Conservation (phyloP, 1,140 invertebrate genomes). For the Sitobion miscanthi region DNA sequence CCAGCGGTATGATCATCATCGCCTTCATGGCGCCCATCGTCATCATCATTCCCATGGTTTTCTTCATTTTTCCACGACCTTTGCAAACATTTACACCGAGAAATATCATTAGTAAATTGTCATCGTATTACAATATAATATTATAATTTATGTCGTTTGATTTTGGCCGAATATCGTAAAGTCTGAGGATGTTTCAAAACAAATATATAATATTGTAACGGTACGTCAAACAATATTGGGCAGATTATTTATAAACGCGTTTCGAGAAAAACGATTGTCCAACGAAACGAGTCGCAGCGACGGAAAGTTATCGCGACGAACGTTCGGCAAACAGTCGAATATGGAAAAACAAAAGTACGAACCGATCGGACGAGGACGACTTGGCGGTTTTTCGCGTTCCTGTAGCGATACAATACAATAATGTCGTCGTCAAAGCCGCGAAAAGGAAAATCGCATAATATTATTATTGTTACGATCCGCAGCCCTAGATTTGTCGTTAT, state of each 20-base stretch:
- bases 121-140: background rate
- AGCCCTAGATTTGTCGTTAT: background rate
- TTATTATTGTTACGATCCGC: background rate
- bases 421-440: too few species aligned
- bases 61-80: conserved; percentile 65
- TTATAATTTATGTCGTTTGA: background rate
- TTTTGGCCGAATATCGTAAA: background rate
- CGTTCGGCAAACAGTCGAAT: too few species aligned
- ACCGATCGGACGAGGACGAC: background rate
- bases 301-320: background rate
- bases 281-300: background rate
- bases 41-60: conserved; percentile 68
- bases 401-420: too few species aligned
- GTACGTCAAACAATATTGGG: background rate
- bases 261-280: background rate
- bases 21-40: conserved; percentile 72
- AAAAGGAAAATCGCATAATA: background rate
- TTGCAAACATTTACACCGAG: conserved; percentile 51
- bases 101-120: background rate
- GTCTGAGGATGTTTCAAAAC: background rate
- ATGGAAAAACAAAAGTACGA: background rate
- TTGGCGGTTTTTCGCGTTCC: background rate
- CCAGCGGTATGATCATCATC: conserved; percentile 74
- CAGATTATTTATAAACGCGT: background rate
- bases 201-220: too few species aligned